Evolutionary conservation across 2,113 vertebrate species (phyloP).

Genomic region (Gobius niger): DNA sequence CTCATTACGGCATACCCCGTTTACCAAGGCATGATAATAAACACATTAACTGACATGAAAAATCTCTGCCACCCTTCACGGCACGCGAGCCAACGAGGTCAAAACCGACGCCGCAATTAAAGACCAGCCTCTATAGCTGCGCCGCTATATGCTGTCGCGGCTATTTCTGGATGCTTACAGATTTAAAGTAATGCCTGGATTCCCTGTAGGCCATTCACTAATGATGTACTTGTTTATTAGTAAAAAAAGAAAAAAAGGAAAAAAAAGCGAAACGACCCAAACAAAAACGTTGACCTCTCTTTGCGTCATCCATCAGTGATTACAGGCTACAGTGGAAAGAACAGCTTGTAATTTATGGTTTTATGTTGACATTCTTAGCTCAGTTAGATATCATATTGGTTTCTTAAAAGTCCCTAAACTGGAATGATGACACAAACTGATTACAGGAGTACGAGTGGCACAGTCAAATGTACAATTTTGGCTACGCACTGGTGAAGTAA

Average conservation of each 20-base stretch:
- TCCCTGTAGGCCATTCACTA: conserved; percentile 2
- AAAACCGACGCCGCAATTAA: conserved; percentile 35
- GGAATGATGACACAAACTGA: conserved; percentile 14
- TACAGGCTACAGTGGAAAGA: not conserved
- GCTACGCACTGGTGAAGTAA: too few species aligned
- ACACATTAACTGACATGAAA: conserved; percentile 43
- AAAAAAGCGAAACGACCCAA: too few species aligned
- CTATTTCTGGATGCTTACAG: conserved; percentile 12
- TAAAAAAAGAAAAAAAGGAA: not conserved
- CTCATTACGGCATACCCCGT: conserved; percentile 40
- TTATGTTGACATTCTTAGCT: conserved; percentile 15
- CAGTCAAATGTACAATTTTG: not conserved
- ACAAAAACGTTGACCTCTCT: not conserved
- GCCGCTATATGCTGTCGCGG: conserved; percentile 24
- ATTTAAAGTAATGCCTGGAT: conserved; percentile 20
- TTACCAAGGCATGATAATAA: conserved; percentile 34
- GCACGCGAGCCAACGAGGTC: conserved; percentile 32
- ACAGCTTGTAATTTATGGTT: not conserved
- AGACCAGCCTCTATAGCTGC: conserved; percentile 30
- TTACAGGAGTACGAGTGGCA: conserved; percentile 6
- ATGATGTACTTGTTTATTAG: conserved; percentile 10
- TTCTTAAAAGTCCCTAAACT: conserved; percentile 13
- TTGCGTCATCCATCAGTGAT: conserved; percentile 9
- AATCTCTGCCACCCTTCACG: conserved; percentile 36
- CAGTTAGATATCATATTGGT: not conserved